phyloP scores from a whole-genome alignment of 2,888 invertebrate species.

The Ethmia dodecea region DNA sequence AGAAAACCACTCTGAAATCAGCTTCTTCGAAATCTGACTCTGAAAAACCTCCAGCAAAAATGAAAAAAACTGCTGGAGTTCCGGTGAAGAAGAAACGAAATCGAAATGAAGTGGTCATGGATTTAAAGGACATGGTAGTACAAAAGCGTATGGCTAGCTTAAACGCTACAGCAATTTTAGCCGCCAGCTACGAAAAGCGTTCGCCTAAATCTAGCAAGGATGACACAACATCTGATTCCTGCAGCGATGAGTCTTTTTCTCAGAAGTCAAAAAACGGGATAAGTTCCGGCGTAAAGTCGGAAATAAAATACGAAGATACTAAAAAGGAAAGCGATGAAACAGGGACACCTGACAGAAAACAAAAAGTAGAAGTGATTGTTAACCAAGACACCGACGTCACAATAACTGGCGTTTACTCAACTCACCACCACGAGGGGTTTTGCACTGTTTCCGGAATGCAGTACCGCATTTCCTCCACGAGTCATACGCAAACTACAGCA shows the following conservation, averaged over 20 bases:
- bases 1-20: slow-evolving; percentile 51
- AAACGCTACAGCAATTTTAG: slow-evolving; percentile 93
- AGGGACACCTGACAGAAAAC: slow-evolving; percentile 52
- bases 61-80: slow-evolving; percentile 60
- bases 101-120: slow-evolving; percentile 83
- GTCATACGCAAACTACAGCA: slow-evolving; percentile 90
- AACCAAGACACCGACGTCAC: slow-evolving; percentile 93
- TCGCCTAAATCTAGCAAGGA: slow-evolving; percentile 78
- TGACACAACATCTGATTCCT: slow-evolving; percentile 76
- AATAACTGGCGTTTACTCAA: slow-evolving; percentile 90
- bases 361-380: slow-evolving; percentile 87
- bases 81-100: slow-evolving; percentile 76
- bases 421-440: slow-evolving; percentile 89
- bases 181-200: slow-evolving; percentile 90
- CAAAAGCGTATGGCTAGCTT: slow-evolving; percentile 94
- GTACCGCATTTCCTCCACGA: slow-evolving; percentile 91
- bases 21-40: slow-evolving; percentile 64
- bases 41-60: slow-evolving; percentile 66
- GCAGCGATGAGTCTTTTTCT: slow-evolving; percentile 71
- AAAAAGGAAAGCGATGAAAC: slow-evolving; percentile 61
- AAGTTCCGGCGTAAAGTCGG: slow-evolving; percentile 75
- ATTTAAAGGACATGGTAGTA: slow-evolving; percentile 91
- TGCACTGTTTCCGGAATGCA: slow-evolving; percentile 92
- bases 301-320: slow-evolving; percentile 63
- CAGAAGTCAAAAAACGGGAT: slow-evolving; percentile 73